These are phyloP conservation scores for Malthinus seriepunctatus DNA, from an alignment of 2,888 invertebrate species.

Conservation along the genomic window DNA sequence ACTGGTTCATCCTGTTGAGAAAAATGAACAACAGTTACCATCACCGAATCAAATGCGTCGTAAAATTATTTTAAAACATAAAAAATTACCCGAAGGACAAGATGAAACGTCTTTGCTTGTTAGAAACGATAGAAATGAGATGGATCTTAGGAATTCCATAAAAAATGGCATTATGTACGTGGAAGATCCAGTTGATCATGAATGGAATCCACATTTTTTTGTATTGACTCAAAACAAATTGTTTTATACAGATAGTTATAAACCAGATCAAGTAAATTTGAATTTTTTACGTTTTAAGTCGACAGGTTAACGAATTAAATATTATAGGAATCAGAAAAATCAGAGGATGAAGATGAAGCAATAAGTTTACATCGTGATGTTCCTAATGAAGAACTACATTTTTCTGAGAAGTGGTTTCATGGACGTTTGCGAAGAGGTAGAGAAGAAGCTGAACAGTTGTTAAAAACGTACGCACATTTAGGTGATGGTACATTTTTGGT, in stretches of 20 bases:
- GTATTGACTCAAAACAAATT: constrained; percentile 87
- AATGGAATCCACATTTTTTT: constrained; percentile 94
- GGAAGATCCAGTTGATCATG: constrained; percentile 86
- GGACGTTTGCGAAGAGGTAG: constrained; percentile 81
- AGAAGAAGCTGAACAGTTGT: constrained; percentile 76
- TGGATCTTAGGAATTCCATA: constrained; percentile 79
- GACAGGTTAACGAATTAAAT: background rate
- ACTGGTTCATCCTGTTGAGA: constrained; percentile 74
- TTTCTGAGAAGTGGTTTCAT: constrained; percentile 93
- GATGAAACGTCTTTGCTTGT: constrained; percentile 70
- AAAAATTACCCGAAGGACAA: constrained; percentile 88
- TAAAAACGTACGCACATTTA: constrained; percentile 76
- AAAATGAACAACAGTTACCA: constrained; percentile 77
- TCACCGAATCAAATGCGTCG: constrained; percentile 79
- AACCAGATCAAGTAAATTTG: constrained; percentile 45
- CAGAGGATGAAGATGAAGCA: constrained; percentile 55
- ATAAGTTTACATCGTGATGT: constrained; percentile 63
- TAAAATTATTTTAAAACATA: constrained; percentile 86
- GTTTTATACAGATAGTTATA: constrained; percentile 79
- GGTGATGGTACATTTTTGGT: constrained; percentile 94
- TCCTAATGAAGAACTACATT: constrained; percentile 87
- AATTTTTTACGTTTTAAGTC: background rate
- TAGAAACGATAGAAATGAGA: constrained; percentile 66
- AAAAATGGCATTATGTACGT: constrained; percentile 89
- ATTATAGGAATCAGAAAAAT: constrained; percentile 42